A percentile compares a stretch with the other conserved stretches of the same genome.
These are phyloP conservation scores for Geopemphigus sp. DNA, from an alignment of 1,140 invertebrate genomes.

Conservation along the genomic window DNA sequence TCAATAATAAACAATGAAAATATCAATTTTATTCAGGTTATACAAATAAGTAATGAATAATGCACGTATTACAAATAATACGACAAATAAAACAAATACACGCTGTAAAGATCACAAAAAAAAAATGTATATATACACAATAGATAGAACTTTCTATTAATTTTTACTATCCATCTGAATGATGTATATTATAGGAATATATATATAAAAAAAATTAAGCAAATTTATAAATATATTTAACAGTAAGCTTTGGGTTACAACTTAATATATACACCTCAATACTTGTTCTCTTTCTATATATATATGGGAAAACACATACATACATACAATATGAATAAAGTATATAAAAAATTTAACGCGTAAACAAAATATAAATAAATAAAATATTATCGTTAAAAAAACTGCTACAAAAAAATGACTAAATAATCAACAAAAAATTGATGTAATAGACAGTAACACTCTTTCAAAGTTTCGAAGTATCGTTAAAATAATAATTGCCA, in stretches of 20 bases:
- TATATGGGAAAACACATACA: neutral
- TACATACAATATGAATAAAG: neutral
- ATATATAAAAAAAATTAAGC: neutral
- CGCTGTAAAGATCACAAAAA: too few species aligned
- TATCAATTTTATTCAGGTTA: too few species aligned
- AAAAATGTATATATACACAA: too few species aligned
- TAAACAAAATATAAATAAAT: conserved; percentile 46
- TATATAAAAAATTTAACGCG: conserved; percentile 14
- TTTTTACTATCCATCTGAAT: neutral
- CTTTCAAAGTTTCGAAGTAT: neutral
- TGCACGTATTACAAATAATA: too few species aligned
- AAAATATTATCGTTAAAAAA: conserved; percentile 18
- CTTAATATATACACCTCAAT: neutral
- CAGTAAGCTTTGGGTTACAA: conserved; percentile 28
- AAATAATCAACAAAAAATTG: conserved; percentile 8
- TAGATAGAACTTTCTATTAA: too few species aligned
- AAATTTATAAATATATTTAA: conserved; percentile 9
- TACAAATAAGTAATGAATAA: too few species aligned
- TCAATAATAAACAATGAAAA: too few species aligned
- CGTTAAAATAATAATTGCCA: too few species aligned
- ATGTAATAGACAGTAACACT: neutral
- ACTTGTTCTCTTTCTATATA: conserved; percentile 25
- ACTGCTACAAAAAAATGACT: neutral
- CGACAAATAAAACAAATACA: too few species aligned
- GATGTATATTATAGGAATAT: neutral